Evolutionary conservation across 1,140 invertebrate species (phyloP).

Genomic region (Leptopilina boulardi): DNA sequence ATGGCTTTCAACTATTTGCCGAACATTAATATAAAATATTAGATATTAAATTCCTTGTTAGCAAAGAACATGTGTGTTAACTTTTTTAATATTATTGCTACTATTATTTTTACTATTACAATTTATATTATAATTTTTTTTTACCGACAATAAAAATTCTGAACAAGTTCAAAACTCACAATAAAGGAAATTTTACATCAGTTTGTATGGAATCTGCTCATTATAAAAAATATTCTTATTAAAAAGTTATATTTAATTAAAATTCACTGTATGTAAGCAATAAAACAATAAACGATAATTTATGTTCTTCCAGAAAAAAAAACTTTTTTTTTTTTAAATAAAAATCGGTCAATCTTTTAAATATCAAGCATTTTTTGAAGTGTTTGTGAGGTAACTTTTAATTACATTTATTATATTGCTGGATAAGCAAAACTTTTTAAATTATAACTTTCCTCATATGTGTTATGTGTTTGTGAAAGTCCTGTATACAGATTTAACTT

Average conservation of each 20-base stretch:
- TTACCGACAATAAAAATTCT: too few relatives aligned
- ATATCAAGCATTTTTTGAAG: background rate
- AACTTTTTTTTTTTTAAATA: background rate
- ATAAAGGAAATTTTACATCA: too few relatives aligned
- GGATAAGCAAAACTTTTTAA: background rate
- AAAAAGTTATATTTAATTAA: too few relatives aligned
- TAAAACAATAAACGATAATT: background rate
- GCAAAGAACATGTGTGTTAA: background rate
- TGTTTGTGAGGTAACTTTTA: slow-evolving; percentile 1
- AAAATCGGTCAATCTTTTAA: background rate
- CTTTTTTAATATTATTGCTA: background rate
- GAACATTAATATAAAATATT: background rate
- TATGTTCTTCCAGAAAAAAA: background rate
- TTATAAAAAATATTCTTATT: too few relatives aligned
- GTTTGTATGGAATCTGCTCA: too few relatives aligned
- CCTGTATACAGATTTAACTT: background rate
- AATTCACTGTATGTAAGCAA: background rate
- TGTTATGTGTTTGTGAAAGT: background rate
- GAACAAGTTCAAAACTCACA: too few relatives aligned
- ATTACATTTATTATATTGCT: background rate
- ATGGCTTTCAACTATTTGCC: background rate
- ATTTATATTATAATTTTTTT: too few relatives aligned
- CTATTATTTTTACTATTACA: too few relatives aligned
- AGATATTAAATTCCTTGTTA: background rate
- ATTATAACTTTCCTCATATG: background rate